Percentiles rank a stretch among this genome's conserved stretches.
Evolutionary conservation across 2,888 invertebrate genomes (phyloP).

Genomic region (Drosophila seclusa): DNA sequence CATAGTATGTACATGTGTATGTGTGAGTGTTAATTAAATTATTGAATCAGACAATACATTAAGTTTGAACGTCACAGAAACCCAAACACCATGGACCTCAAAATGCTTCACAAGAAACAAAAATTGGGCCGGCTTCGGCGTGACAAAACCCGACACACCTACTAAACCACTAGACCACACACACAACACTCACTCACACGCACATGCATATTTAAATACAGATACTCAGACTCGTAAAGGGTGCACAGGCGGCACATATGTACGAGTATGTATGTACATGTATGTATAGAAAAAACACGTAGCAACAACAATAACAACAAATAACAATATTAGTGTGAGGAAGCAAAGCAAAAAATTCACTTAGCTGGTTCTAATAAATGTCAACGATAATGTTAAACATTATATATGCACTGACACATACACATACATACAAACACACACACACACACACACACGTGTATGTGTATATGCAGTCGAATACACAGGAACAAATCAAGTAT

Average conservation of each 20-base stretch:
- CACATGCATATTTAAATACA: constrained; percentile 37
- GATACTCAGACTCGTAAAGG: constrained; percentile 35
- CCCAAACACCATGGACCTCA: constrained; percentile 19
- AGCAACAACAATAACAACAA: constrained; percentile 24
- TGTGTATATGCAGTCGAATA: constrained; percentile 4
- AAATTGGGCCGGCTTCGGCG: constrained; percentile 32
- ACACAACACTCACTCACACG: constrained; percentile 11
- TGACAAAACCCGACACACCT: constrained; percentile 53
- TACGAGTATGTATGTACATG: constrained; percentile 1
- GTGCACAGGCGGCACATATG: constrained; percentile 14
- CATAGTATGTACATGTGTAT: constrained; percentile 14
- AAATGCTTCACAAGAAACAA: constrained; percentile 29
- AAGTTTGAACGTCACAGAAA: constrained; percentile 35
- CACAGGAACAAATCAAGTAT: constrained; percentile 3
- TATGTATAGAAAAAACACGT: constrained; percentile 4
- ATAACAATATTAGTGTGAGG: constrained; percentile 51
- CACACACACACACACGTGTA: not conserved
- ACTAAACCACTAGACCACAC: constrained; percentile 24
- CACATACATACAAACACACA: constrained; percentile 8
- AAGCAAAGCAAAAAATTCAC: constrained; percentile 61
- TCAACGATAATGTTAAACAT: constrained; percentile 74
- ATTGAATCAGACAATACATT: constrained; percentile 66
- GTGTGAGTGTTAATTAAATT: constrained; percentile 70
- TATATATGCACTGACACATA: constrained; percentile 35
- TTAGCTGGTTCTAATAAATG: constrained; percentile 74